These are phyloP conservation scores for Petroica traversi DNA, from an alignment of 2,113 vertebrate species.

Conservation along the genomic window DNA sequence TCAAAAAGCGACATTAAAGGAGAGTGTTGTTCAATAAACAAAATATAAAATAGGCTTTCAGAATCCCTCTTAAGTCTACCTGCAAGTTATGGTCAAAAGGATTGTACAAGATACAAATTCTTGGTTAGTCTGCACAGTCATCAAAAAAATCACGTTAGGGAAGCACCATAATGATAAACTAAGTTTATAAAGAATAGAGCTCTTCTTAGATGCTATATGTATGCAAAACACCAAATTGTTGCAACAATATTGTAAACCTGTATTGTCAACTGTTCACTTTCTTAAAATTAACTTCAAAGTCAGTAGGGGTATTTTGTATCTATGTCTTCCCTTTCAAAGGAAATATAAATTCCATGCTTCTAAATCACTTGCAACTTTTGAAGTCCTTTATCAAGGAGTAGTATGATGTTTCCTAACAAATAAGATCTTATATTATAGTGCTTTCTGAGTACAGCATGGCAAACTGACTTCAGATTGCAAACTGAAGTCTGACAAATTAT, in stretches of 20 bases:
- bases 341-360: slow-evolving; percentile 14
- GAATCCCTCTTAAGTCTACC: background rate
- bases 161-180: background rate
- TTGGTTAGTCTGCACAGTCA: background rate
- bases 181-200: background rate
- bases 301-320: background rate
- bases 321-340: background rate
- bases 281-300: background rate
- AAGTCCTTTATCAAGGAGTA: slow-evolving; percentile 46
- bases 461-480: slow-evolving; percentile 87
- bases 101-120: background rate
- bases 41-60: background rate
- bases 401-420: slow-evolving; percentile 41
- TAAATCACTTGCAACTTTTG: slow-evolving; percentile 27
- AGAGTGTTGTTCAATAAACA: background rate
- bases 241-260: background rate
- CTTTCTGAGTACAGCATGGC: slow-evolving; percentile 70
- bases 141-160: background rate
- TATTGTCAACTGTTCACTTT: background rate
- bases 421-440: slow-evolving; percentile 51
- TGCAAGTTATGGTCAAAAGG: background rate
- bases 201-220: background rate
- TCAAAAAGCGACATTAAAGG: background rate
- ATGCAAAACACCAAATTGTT: background rate
- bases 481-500: slow-evolving; percentile 83